phyloP scores from a whole-genome alignment of 2,888 invertebrate species.

The Drosophila suboccidentalis region DNA sequence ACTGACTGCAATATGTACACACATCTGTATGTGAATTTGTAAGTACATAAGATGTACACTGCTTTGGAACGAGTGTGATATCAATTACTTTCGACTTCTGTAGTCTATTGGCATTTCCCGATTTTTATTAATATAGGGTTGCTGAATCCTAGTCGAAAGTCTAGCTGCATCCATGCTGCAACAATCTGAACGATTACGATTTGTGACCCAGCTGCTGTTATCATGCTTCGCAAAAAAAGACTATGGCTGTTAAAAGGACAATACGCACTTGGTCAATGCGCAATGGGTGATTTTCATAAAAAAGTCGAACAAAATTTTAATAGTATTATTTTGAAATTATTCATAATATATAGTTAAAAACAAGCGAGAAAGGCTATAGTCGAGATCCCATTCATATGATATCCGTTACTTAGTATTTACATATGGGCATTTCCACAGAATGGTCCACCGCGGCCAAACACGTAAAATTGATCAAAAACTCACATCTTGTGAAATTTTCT shows the following conservation, averaged over 20 bases:
- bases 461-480: too few species aligned
- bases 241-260: conserved; percentile 55
- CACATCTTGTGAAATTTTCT: too few species aligned
- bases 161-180: conserved; percentile 43
- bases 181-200: conserved; percentile 52
- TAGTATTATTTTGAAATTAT: not conserved
- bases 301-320: not conserved
- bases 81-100: conserved; percentile 46
- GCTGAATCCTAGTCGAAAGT: conserved; percentile 34
- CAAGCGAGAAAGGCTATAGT: too few species aligned
- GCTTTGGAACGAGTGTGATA: conserved; percentile 16
- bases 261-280: conserved; percentile 42
- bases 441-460: too few species aligned
- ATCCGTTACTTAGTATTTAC: too few species aligned
- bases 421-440: too few species aligned
- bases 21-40: conserved; percentile 10
- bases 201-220: conserved; percentile 63
- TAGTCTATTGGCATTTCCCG: conserved; percentile 25
- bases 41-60: conserved; percentile 2
- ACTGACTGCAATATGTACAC: not conserved
- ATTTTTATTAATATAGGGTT: conserved; percentile 31
- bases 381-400: too few species aligned
- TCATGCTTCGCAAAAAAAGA: conserved; percentile 41
- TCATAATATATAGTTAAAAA: not conserved
- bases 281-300: conserved; percentile 16